These are phyloP conservation scores for Atrina japonica DNA, from an alignment of 2,888 invertebrate species.

Conservation along the genomic window DNA sequence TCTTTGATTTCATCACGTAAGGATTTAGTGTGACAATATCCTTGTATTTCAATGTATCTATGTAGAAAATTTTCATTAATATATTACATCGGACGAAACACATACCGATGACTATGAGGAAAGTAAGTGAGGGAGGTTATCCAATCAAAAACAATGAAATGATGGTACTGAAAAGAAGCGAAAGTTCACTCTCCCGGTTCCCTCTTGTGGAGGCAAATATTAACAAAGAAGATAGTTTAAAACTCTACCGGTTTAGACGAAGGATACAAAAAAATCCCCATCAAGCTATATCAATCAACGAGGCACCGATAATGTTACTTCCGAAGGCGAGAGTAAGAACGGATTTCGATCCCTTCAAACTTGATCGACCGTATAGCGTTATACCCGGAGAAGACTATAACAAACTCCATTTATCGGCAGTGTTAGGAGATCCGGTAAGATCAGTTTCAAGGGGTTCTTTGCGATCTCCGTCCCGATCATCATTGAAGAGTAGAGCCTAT, in stretches of 20 bases:
- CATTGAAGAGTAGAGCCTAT: conserved; percentile 27
- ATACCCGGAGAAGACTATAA: conserved; percentile 30
- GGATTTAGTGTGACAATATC: too few species aligned
- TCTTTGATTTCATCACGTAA: too few species aligned
- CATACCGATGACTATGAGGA: too few species aligned
- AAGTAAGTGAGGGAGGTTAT: too few species aligned
- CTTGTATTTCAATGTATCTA: too few species aligned
- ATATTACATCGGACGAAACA: neutral
- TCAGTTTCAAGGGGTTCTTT: conserved; percentile 3
- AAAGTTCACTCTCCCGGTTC: conserved; percentile 27
- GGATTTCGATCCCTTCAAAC: conserved; percentile 24
- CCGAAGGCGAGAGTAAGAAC: conserved; percentile 38
- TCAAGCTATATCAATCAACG: conserved; percentile 36
- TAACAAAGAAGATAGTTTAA: conserved; percentile 27
- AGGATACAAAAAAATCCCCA: conserved; percentile 20
- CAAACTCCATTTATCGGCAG: conserved; percentile 30
- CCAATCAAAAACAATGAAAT: neutral
- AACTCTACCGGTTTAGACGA: conserved; percentile 18
- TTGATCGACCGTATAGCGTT: conserved; percentile 24
- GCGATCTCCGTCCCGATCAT: conserved; percentile 22
- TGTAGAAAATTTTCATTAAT: neutral
- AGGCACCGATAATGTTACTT: conserved; percentile 42
- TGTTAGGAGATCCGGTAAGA: conserved; percentile 10
- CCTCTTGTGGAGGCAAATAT: conserved; percentile 30
- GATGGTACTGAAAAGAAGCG: conserved; percentile 17